Evolutionary conservation across 2,888 invertebrate species (phyloP), one percentile per base, ranked within the genome.

Genomic region (Anticlea derivata): DNA sequence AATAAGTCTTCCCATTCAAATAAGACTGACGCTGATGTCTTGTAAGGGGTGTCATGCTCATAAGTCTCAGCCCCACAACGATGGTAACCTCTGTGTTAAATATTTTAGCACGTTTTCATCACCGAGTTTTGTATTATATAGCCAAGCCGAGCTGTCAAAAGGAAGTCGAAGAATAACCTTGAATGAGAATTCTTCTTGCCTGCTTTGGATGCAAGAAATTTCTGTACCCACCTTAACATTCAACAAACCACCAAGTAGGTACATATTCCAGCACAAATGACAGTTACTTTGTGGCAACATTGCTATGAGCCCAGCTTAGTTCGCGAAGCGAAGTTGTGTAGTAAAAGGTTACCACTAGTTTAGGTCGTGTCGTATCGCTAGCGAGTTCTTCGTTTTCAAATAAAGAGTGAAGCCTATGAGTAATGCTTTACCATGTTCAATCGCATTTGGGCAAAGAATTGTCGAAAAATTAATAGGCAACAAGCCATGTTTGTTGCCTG

Each of bases 271-370:
- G 8, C 10, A 37, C 50, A 56, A 58, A 53, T 51, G 59, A 48
- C 59, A 55, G 48, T 62, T 61, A 60, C 58, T 61, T 62, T 59
- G 61, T 52, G 45, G 50, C 34, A 41, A 58, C 60, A 37, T 40
- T 54, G 56, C 49, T 30, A 53, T 34, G 11, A 30, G 10, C 26
- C 22, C 11, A 29, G 50, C 49, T 47, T 13, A 30, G 45, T 49
- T 45, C 27, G 35, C 29, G 12, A 45, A 29, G 40, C 45, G 22
- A 34, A 50, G 43, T 60, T 33, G 40, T 45, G 44, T 45, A 51
- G 40, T 48, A 31, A 26, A 7, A n/a, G 31, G 13, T 7, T 13
- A 31, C 13, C 31, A 31, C 31, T 31, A 31, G 31, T 31, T 31
- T 31, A 4, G 17, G 17, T 4, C 4, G 4, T 17, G 4, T 17